phyloP scores from a whole-genome alignment of 2,113 vertebrate genomes.

The chimpanzee (Pan troglodytes) region DNA sequence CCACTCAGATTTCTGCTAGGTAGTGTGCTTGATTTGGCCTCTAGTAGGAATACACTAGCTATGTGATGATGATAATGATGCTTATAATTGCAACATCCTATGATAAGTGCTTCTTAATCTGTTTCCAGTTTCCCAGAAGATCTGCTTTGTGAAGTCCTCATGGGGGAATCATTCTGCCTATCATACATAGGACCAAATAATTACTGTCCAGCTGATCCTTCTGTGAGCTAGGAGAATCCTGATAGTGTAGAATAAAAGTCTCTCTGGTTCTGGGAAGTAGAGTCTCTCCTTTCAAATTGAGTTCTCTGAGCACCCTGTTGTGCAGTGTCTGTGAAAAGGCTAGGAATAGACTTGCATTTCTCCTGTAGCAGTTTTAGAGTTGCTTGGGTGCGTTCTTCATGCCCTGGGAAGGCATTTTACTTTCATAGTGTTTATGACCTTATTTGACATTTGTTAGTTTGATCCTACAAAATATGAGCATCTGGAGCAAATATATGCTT shows the following conservation, averaged over 20 bases:
- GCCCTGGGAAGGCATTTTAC: neutral
- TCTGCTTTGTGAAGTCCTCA: neutral
- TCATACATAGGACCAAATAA: neutral
- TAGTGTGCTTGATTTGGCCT: neutral
- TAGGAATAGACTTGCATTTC: neutral
- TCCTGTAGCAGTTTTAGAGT: neutral
- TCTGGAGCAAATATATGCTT: neutral
- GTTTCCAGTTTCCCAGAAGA: too few species aligned
- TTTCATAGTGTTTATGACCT: neutral
- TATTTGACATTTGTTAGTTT: neutral
- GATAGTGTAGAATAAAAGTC: neutral
- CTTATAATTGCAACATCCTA: neutral
- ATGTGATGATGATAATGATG: too few species aligned
- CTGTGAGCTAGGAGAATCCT: neutral
- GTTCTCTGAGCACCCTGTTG: neutral
- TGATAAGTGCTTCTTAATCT: neutral
- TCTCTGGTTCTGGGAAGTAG: neutral
- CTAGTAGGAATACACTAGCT: neutral
- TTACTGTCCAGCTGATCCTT: neutral
- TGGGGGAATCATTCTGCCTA: neutral
- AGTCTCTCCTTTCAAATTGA: neutral
- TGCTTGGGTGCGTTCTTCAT: neutral
- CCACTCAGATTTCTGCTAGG: neutral
- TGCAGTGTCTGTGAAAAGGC: neutral
- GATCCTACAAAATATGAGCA: neutral